Evolutionary conservation across 2,888 invertebrate species (phyloP).

Genomic region (Digitonthophagus gazella): DNA sequence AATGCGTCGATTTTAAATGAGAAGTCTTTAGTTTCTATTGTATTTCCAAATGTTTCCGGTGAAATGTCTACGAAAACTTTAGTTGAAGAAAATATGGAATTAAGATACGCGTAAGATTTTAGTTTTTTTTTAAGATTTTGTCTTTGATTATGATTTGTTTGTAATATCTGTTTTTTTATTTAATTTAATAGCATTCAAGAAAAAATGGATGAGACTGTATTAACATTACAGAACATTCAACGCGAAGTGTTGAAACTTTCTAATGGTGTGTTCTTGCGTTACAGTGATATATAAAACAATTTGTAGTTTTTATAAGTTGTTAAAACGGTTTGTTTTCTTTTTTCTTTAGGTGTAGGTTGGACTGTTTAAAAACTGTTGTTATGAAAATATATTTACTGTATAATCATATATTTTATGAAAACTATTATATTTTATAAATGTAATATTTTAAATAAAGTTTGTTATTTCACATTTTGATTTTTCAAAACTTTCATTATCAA

Average conservation of each 20-base stretch:
- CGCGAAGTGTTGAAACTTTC: slow-evolving; percentile 1
- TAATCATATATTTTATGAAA: background rate
- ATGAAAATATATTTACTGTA: background rate
- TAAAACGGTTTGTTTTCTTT: background rate
- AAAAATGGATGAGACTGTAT: background rate
- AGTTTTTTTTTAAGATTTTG: background rate
- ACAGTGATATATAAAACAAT: background rate
- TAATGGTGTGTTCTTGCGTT: slow-evolving; percentile 6
- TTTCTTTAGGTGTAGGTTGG: background rate
- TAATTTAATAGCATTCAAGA: slow-evolving; percentile 27
- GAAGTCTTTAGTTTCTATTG: background rate
- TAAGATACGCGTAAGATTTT: slow-evolving; percentile 18
- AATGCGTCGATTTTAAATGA: slow-evolving; percentile 1
- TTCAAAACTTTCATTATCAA: too few relatives aligned
- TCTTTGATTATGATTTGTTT: background rate
- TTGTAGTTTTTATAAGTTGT: background rate
- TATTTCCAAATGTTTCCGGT: background rate
- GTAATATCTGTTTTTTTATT: background rate
- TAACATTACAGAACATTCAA: slow-evolving; percentile 11
- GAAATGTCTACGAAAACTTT: background rate
- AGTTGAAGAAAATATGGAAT: background rate
- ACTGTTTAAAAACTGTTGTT: background rate
- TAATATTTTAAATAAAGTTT: too few relatives aligned
- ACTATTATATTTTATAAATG: background rate
- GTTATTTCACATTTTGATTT: too few relatives aligned